Base-by-base conservation (phyloP, 2,113 vertebrate species). In the Myxocyprinus asiaticus region DNA sequence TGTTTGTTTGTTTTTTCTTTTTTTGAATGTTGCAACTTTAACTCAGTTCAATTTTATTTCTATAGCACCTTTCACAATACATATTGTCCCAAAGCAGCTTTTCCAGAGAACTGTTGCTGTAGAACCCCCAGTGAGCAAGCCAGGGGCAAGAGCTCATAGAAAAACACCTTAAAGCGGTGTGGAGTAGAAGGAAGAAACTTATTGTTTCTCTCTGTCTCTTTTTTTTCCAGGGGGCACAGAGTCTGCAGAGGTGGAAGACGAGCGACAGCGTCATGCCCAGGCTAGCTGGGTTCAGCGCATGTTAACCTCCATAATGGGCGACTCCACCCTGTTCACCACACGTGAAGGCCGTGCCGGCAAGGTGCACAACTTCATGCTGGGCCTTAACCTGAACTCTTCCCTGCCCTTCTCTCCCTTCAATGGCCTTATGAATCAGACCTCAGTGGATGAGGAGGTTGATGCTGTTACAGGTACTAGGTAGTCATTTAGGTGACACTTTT, bases 361-460 rank as follows among this genome's bases (percentile, higher is more conserved):
- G 88, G 98, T 99, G 69, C 96, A 99, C 88, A 99, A 99, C 88
- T 99, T 99, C 91, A 99, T 99, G 98, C 77, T 99, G 90, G 97
- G 98, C 22, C 87, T 99, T 80, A 98, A 98, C 87, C 94, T 99
- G 82, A 97, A 97, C 82, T 93, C 93, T 6, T 93, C 87, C 62
- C 90, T 94, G n/a, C 95, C 95, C 0, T 88, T 93, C 56, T 96
- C 96, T 51, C 94, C 95, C 0, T 65, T 92, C 53, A 80, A 82
- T 50, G 88, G 90, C 17, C 58, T 94, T 0, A 14, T 42, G 0
- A 82, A 70, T 0, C 89, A 93, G 62, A 83, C 89, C 2, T 88
- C 93, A 9, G 92, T 95, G 0, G 96, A 98, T 47, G 75, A 94
- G 0, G 97, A 98, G 62, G 89, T 95, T 0, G 93, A 93, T 3